These are phyloP conservation scores for Alosa alosa DNA, from an alignment of 2,113 vertebrate species.

Conservation along the genomic window DNA sequence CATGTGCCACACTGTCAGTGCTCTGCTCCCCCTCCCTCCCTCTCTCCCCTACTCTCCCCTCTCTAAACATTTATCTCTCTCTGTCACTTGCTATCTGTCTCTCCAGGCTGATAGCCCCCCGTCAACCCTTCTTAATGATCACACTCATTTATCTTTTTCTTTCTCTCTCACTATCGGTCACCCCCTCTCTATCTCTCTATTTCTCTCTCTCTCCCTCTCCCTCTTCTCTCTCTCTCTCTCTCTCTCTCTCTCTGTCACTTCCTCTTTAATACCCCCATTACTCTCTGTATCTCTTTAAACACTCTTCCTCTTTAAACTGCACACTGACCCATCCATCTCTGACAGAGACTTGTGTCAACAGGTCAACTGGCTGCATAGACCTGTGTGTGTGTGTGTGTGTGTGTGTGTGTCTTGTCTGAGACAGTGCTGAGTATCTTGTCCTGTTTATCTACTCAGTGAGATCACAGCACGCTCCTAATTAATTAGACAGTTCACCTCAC, in stretches of 20 bases:
- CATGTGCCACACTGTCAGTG: background rate
- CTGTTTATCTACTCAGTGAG: background rate
- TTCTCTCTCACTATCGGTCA: constrained; percentile 23
- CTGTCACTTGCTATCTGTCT: constrained; percentile 28
- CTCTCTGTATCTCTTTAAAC: constrained; percentile 38
- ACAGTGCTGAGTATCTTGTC: constrained; percentile 10
- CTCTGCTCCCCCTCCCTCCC: constrained; percentile 17
- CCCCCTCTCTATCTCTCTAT: background rate
- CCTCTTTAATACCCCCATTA: background rate
- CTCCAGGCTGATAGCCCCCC: constrained; percentile 20
- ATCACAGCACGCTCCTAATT: background rate
- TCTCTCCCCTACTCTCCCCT: constrained; percentile 39
- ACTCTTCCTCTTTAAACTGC: constrained; percentile 34
- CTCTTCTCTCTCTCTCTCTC: background rate
- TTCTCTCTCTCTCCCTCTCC: background rate
- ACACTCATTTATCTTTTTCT: constrained; percentile 44
- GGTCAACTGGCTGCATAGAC: constrained; percentile 50
- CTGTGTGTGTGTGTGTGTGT: constrained; percentile 33
- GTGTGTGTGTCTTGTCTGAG: constrained; percentile 2
- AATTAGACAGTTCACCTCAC: background rate
- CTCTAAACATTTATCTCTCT: constrained; percentile 32
- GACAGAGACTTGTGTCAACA: constrained; percentile 47
- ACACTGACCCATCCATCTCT: constrained; percentile 46
- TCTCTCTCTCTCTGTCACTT: background rate
- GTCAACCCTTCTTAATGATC: background rate